phyloP scores from a whole-genome alignment of 2,113 vertebrate species.

The Sturnus vulgaris region DNA sequence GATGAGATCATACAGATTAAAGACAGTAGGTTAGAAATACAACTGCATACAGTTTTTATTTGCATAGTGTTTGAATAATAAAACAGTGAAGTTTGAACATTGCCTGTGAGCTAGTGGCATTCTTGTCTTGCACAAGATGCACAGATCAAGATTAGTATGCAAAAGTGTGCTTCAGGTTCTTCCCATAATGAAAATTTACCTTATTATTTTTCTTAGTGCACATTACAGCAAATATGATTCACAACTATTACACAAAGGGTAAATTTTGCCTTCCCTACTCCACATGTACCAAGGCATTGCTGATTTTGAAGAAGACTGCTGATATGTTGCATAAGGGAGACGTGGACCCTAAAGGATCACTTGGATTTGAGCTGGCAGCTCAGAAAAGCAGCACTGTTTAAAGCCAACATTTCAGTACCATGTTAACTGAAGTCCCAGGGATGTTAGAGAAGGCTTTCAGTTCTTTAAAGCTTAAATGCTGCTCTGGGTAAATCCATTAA shows the following conservation, averaged over 20 bases:
- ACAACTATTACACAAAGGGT: neutral
- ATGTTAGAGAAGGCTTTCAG: neutral
- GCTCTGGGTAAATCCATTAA: neutral
- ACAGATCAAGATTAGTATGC: neutral
- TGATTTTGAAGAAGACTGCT: neutral
- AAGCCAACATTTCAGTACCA: neutral
- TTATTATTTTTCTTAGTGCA: neutral
- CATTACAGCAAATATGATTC: neutral
- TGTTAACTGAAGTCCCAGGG: neutral
- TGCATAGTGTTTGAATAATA: neutral
- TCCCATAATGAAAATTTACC: neutral
- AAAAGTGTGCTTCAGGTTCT: neutral
- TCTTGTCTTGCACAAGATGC: neutral
- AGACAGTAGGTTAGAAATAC: slow-evolving; percentile 17
- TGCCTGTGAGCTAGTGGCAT: neutral
- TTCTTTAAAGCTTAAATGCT: neutral
- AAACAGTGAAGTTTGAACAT: neutral
- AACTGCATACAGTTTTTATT: neutral
- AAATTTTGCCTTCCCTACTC: neutral
- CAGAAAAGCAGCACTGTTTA: neutral
- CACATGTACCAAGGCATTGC: neutral
- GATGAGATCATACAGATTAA: neutral
- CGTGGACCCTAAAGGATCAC: neutral
- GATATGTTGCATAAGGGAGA: neutral
- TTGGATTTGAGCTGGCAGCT: neutral